Evolutionary conservation across 1,140 invertebrate genomes (phyloP).

Genomic region (Argopecten irradians): DNA sequence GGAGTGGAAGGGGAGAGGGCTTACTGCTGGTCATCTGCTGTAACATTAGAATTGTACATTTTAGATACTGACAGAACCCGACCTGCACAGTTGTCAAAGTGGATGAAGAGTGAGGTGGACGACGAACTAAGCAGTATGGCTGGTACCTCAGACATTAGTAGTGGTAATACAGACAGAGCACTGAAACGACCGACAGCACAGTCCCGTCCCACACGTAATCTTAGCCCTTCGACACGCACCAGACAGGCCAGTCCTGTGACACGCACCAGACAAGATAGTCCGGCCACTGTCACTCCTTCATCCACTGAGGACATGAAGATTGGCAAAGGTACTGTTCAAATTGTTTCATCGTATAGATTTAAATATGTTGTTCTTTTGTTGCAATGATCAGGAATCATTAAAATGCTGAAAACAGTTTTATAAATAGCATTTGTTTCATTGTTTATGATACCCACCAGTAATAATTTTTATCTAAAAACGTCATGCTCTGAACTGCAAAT

Average conservation of each 20-base stretch:
- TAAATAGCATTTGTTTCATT: background rate
- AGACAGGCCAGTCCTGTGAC: constrained; percentile 38
- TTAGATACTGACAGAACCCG: background rate
- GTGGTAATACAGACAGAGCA: background rate
- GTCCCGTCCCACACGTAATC: background rate
- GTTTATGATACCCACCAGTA: background rate
- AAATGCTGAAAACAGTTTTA: constrained; percentile 28
- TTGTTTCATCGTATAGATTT: too few relatives aligned
- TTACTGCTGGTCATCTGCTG: background rate
- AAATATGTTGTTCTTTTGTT: too few relatives aligned
- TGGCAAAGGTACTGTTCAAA: constrained; percentile 37
- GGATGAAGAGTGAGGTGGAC: constrained; percentile 58
- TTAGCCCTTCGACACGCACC: background rate
- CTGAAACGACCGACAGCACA: background rate
- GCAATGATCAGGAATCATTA: constrained; percentile 29
- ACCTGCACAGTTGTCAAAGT: constrained; percentile 29
- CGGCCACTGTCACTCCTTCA: constrained; percentile 34
- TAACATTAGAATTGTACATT: background rate
- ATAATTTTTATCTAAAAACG: background rate
- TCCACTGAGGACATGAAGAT: background rate
- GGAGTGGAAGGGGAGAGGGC: background rate
- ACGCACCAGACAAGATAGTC: constrained; percentile 29
- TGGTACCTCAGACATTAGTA: constrained; percentile 60
- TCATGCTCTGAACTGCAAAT: too few relatives aligned
- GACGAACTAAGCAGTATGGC: constrained; percentile 71